These are phyloP conservation scores for Knipowitschia caucasica DNA, from an alignment of 2,797 vertebrate species.

Conservation along the genomic window DNA sequence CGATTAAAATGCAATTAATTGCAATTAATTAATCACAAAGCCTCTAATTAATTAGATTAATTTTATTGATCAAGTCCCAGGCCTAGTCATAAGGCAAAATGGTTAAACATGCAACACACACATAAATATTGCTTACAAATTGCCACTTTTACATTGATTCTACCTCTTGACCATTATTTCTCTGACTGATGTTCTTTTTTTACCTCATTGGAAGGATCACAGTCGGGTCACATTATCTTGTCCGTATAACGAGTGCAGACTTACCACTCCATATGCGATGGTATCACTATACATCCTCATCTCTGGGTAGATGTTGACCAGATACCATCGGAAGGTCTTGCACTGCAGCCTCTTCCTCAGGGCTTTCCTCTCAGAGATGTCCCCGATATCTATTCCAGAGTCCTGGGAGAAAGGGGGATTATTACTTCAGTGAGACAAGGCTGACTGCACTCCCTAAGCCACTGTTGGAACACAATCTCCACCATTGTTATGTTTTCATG, in stretches of 20 bases:
- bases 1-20: too few species aligned
- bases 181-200: neutral
- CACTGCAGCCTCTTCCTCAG: slow-evolving; percentile 92
- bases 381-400: slow-evolving; percentile 93
- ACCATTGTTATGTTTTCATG: too few species aligned
- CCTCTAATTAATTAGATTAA: too few species aligned
- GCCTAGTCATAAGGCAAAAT: too few species aligned
- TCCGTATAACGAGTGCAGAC: slow-evolving; percentile 40
- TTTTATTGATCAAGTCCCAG: too few species aligned
- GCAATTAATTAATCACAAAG: too few species aligned
- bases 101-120: too few species aligned
- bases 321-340: slow-evolving; percentile 97
- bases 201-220: slow-evolving; percentile 27
- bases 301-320: slow-evolving; percentile 95
- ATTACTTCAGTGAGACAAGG: slow-evolving; percentile 14
- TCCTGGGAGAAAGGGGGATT: slow-evolving; percentile 75
- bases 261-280: slow-evolving; percentile 92
- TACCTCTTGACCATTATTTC: neutral
- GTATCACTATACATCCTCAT: slow-evolving; percentile 98
- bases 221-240: slow-evolving; percentile 29
- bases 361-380: slow-evolving; percentile 91
- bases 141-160: too few species aligned
- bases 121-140: too few species aligned
- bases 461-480: too few species aligned
- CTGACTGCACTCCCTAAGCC: slow-evolving; percentile 19